phyloP scores from a whole-genome alignment of 2,888 invertebrate species.

The Amphipoea lucens region DNA sequence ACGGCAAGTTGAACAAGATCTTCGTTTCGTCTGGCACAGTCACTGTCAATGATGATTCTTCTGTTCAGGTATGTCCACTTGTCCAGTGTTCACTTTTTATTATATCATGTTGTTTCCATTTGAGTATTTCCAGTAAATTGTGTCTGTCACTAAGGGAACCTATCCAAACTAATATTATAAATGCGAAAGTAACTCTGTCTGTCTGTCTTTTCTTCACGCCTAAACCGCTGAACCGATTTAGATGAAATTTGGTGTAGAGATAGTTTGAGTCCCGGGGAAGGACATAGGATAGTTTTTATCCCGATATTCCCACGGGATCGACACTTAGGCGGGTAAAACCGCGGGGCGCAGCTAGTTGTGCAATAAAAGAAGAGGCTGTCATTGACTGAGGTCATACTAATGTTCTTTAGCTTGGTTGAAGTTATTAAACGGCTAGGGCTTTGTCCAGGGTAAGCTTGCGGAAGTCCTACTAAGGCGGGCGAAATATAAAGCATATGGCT shows the following conservation, averaged over 20 bases:
- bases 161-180: too few species aligned
- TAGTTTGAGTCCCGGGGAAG: too few species aligned
- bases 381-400: conserved; percentile 22
- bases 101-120: background rate
- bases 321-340: too few species aligned
- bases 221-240: too few species aligned
- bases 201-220: too few species aligned
- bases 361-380: background rate
- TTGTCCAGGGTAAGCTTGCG: background rate
- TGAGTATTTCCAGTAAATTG: background rate
- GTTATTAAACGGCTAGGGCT: background rate
- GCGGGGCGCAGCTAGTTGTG: background rate
- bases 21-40: conserved; percentile 99
- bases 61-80: conserved; percentile 93
- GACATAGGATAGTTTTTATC: too few species aligned
- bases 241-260: too few species aligned
- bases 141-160: background rate
- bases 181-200: too few species aligned
- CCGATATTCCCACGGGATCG: too few species aligned
- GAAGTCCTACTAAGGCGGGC: too few species aligned
- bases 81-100: background rate
- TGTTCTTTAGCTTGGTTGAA: background rate
- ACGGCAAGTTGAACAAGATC: conserved; percentile 95
- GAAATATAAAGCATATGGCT: background rate
- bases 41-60: conserved; percentile 98